A percentile compares a stretch with the other conserved stretches of the same genome.
Conservation (phyloP, 2,797 vertebrate species). For the Allobates femoralis region DNA sequence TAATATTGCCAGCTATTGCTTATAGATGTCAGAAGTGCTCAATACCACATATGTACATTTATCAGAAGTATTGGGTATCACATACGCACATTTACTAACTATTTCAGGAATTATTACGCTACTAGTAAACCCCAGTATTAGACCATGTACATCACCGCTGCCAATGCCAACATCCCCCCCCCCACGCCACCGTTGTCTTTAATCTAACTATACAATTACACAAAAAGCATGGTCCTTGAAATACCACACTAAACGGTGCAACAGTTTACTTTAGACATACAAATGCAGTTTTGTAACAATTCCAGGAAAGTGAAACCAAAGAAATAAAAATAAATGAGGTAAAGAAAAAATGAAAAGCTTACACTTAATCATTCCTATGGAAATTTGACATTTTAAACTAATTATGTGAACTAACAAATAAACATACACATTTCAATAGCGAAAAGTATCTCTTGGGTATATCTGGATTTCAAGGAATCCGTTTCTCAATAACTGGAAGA, state of each 20-base stretch:
- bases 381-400: neutral
- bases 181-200: neutral
- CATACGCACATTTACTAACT: neutral
- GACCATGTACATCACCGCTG: neutral
- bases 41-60: too few species aligned
- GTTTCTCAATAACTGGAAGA: neutral
- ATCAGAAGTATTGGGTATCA: neutral
- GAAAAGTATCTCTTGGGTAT: neutral
- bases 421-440: neutral
- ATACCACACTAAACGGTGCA: neutral
- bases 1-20: neutral
- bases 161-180: too few species aligned
- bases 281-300: neutral
- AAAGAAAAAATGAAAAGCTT: neutral
- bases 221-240: neutral
- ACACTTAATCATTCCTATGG: neutral
- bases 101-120: neutral
- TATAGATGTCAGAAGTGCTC: neutral
- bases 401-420: neutral
- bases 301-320: neutral
- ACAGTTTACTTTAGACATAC: neutral
- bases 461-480: neutral
- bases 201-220: neutral
- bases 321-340: neutral
- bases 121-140: neutral